These are phyloP conservation scores for Phocoena sinus DNA, from an alignment of 2,113 vertebrate species.

Conservation along the genomic window DNA sequence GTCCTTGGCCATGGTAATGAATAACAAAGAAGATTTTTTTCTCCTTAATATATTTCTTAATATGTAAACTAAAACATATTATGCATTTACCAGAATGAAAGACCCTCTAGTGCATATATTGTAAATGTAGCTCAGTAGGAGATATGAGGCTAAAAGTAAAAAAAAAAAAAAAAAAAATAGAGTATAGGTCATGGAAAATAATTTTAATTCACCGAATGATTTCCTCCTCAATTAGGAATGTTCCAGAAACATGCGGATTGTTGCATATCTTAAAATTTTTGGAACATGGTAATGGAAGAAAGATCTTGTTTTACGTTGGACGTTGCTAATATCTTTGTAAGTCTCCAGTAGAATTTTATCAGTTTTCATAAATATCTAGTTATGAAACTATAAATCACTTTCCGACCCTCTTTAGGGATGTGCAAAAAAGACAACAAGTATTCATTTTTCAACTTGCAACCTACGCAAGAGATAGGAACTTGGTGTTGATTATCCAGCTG, in stretches of 20 bases:
- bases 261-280: slow-evolving; percentile 9
- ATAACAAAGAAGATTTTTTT: not conserved
- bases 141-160: not conserved
- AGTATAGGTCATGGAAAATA: not conserved
- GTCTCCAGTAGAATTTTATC: not conserved
- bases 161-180: not conserved
- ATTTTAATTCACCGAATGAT: not conserved
- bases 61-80: not conserved
- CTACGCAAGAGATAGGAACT: not conserved
- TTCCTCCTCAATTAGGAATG: not conserved
- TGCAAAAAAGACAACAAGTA: slow-evolving; percentile 16
- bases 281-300: not conserved
- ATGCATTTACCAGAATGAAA: not conserved
- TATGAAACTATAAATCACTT: slow-evolving; percentile 48
- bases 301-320: not conserved
- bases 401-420: not conserved
- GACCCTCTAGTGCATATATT: not conserved
- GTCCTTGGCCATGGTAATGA: not conserved
- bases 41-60: not conserved
- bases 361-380: slow-evolving; percentile 44
- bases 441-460: slow-evolving; percentile 37
- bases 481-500: slow-evolving; percentile 34
- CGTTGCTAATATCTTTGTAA: slow-evolving; percentile 7
- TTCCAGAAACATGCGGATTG: not conserved
- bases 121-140: not conserved